Evolutionary conservation across 2,888 invertebrate genomes (phyloP), one percentile per base, ranked within the genome.

Genomic region (Electrophaes corylata): DNA sequence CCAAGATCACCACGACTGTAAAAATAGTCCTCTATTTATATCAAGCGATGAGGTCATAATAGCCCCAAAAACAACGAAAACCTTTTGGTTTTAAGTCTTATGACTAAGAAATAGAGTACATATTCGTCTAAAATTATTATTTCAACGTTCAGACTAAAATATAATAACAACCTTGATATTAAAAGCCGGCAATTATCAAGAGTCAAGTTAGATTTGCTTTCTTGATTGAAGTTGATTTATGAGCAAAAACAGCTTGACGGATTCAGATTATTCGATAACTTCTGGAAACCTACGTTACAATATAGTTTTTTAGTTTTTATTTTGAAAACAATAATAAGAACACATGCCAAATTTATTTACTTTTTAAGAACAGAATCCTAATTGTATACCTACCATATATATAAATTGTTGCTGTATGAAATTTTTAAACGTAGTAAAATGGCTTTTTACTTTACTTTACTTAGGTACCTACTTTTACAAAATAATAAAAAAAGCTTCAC

Each of bases 221-320:
- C 51, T 41, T 46, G 57, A 51, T 57, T 57, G 57, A 57, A 51
- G 33, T 46, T 51, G 57, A 57, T 51, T 57, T 51, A 57, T 51
- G 57, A 45, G 23, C 40, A 51, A 46, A 55, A 39, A 31, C 56
- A 14, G 46, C 35, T 33, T 35, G n/a, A 51, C 16, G 33, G 33
- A 50, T 50, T 33, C 4, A 14, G 12, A 51, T 50, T 35, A 19
- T 18, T 11, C 3, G 45, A 29, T 44, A 46, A n/a, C 45, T 33
- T 50, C 45, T n/a, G 41, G 19, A n/a, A n/a, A 11, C 19, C 39
- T 40, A 19, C 41, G n/a, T n/a, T n/a, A n/a, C n/a, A n/a, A n/a
- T n/a, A n/a, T n/a, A n/a, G n/a, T n/a, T n/a, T n/a, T n/a, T n/a
- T n/a, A n/a, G n/a, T n/a, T n/a, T n/a, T n/a, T n/a, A n/a, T n/a